Evolutionary conservation across 2,797 vertebrate species (phyloP).

Genomic region (Amniataba percoides): DNA sequence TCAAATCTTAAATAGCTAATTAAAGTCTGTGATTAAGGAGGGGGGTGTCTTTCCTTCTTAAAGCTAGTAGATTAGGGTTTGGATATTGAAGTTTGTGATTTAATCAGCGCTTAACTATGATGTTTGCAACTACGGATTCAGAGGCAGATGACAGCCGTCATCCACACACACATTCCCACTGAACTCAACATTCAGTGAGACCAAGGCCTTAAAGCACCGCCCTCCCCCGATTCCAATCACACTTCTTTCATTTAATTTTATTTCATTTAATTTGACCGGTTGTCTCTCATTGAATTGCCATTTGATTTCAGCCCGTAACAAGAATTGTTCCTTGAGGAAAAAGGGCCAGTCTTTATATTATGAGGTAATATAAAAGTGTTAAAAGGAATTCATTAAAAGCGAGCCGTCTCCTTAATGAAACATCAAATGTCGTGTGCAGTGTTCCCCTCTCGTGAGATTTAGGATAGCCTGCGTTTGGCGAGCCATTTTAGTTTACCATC

Average conservation of each 20-base stretch:
- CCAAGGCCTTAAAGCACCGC: slow-evolving; percentile 21
- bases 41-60: slow-evolving; percentile 59
- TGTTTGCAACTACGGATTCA: slow-evolving; percentile 66
- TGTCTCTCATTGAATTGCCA: slow-evolving; percentile 39
- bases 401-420: slow-evolving; percentile 61
- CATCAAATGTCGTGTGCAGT: slow-evolving; percentile 33
- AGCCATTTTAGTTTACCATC: slow-evolving; percentile 34
- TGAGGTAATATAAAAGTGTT: slow-evolving; percentile 55
- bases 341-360: slow-evolving; percentile 63
- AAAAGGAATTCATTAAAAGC: slow-evolving; percentile 59
- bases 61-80: slow-evolving; percentile 68
- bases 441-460: slow-evolving; percentile 38
- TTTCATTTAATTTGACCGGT: slow-evolving; percentile 63
- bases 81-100: slow-evolving; percentile 75
- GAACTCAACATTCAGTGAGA: slow-evolving; percentile 65
- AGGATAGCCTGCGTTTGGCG: slow-evolving; percentile 18
- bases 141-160: slow-evolving; percentile 59
- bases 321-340: slow-evolving; percentile 60
- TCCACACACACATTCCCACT: slow-evolving; percentile 51
- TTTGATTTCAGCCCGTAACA: slow-evolving; percentile 68
- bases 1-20: slow-evolving; percentile 82
- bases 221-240: slow-evolving; percentile 17
- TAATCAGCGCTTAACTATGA: slow-evolving; percentile 73
- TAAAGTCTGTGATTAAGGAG: slow-evolving; percentile 73
- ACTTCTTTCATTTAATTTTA: slow-evolving; percentile 46